These are phyloP conservation scores for Suillia variegata DNA, from an alignment of 2,888 invertebrate genomes.

Conservation along the genomic window DNA sequence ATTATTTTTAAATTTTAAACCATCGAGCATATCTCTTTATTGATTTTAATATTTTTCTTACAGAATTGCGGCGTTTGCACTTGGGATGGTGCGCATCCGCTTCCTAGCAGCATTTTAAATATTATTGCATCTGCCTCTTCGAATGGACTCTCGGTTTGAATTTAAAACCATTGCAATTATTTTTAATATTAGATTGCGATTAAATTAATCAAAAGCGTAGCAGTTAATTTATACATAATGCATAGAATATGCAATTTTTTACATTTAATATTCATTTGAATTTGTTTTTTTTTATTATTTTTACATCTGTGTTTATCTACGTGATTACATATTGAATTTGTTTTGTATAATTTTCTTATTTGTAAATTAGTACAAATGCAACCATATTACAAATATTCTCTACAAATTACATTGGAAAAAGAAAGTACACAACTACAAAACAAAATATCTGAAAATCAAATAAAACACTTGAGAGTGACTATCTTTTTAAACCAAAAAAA, in stretches of 20 bases:
- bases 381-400: conserved; percentile 27
- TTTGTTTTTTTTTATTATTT: neutral
- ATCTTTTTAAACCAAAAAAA: neutral
- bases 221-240: no score
- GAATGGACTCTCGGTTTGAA: neutral
- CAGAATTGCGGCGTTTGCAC: conserved; percentile 36
- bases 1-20: no score
- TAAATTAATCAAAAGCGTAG: no score
- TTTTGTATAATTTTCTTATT: conserved; percentile 2
- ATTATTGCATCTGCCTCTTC: conserved; percentile 3
- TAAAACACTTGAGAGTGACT: no score
- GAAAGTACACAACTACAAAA: conserved; percentile 18
- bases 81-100: conserved; percentile 32
- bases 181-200: neutral
- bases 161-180: neutral
- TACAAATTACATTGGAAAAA: conserved; percentile 17
- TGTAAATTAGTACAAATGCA: conserved; percentile 29
- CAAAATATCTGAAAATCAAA: neutral
- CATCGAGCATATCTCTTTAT: neutral
- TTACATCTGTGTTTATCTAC: neutral
- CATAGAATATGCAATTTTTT: no score
- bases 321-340: neutral
- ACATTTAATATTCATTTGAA: neutral
- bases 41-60: conserved; percentile 3
- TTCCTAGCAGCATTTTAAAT: conserved; percentile 22